Percentiles rank a stretch among this genome's conserved stretches.
phyloP scores from a whole-genome alignment of 2,888 invertebrate genomes.

The Myopa tessellatipennis region DNA sequence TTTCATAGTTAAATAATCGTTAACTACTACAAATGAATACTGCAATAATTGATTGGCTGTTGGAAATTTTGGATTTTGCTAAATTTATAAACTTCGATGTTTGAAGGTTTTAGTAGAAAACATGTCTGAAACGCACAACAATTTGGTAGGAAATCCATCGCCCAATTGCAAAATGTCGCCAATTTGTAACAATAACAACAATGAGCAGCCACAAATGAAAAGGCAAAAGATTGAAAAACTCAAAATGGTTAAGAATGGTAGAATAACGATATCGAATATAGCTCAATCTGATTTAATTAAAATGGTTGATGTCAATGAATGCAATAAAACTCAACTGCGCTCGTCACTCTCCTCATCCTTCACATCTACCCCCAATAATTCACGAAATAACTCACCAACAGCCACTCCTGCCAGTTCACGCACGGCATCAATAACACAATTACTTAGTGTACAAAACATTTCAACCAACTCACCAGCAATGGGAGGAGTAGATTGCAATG shows the following conservation, averaged over 20 bases:
- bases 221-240: slow-evolving; percentile 77
- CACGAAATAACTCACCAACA: slow-evolving; percentile 58
- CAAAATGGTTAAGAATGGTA: slow-evolving; percentile 46
- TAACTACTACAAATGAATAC: no score
- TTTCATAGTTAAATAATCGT: no score
- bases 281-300: slow-evolving; percentile 57
- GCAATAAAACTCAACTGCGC: slow-evolving; percentile 52
- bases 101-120: neutral
- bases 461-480: slow-evolving; percentile 56
- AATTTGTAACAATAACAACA: slow-evolving; percentile 55
- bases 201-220: slow-evolving; percentile 87
- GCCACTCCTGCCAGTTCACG: slow-evolving; percentile 61
- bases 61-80: no score
- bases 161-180: slow-evolving; percentile 27
- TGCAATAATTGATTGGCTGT: no score
- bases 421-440: slow-evolving; percentile 58
- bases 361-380: slow-evolving; percentile 55
- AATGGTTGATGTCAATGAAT: slow-evolving; percentile 35
- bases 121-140: slow-evolving; percentile 29
- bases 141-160: slow-evolving; percentile 33
- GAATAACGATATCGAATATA: slow-evolving; percentile 39
- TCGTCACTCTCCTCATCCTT: slow-evolving; percentile 60
- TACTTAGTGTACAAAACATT: slow-evolving; percentile 57
- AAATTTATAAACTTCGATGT: no score
- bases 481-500: slow-evolving; percentile 34